phyloP scores from a whole-genome alignment of 2,113 vertebrate species.

The Sander lucioperca region DNA sequence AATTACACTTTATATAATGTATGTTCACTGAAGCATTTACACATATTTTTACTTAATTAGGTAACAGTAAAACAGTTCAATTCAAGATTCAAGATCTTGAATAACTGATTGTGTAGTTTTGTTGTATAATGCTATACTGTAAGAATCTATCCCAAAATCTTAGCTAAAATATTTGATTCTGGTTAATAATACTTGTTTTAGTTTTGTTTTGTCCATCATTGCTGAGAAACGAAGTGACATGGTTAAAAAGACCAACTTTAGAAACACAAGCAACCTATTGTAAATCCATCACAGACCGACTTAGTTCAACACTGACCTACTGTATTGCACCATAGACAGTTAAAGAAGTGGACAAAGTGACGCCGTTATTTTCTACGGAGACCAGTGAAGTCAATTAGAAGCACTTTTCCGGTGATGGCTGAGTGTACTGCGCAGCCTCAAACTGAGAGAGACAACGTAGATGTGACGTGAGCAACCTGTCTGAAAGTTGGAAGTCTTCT shows the following conservation, averaged over 20 bases:
- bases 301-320: not conserved
- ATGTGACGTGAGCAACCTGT: no score
- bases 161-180: not conserved
- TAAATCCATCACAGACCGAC: not conserved
- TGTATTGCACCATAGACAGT: no score
- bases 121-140: not conserved
- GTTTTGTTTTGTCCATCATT: not conserved
- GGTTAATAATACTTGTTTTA: not conserved
- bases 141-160: not conserved
- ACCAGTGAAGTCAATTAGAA: no score
- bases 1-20: not conserved
- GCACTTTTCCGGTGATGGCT: no score
- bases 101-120: not conserved
- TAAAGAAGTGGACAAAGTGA: no score
- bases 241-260: no score
- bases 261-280: no score
- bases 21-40: not conserved
- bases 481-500: no score
- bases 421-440: no score
- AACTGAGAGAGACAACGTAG: no score
- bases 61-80: not conserved
- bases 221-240: no score
- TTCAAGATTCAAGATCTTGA: not conserved
- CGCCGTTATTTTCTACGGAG: no score
- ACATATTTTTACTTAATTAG: not conserved